phyloP scores from a whole-genome alignment of 1,140 invertebrate genomes.

The Aporrectodea caliginosa region DNA sequence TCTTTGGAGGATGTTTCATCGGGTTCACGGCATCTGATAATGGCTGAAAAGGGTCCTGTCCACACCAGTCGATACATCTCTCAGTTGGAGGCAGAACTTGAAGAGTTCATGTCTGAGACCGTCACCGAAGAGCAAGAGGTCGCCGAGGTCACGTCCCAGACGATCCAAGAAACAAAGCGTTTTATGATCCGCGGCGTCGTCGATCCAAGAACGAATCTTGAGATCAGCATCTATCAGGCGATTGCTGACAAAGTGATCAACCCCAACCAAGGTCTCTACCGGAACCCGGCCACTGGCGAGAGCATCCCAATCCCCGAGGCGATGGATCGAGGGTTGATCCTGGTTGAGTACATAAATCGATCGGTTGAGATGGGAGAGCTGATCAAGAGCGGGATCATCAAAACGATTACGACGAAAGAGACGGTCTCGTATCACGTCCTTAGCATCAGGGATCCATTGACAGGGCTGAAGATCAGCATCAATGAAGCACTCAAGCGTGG shows the following conservation, averaged over 20 bases:
- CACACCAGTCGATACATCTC: neutral
- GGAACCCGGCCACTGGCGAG: conserved; percentile 46
- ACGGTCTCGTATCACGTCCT: conserved; percentile 51
- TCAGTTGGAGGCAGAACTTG: conserved; percentile 1
- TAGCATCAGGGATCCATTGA: conserved; percentile 69
- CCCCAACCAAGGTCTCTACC: conserved; percentile 37
- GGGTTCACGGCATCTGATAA: neutral
- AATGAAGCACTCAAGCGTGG: conserved; percentile 29
- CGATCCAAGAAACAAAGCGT: conserved; percentile 38
- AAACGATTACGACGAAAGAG: conserved; percentile 24
- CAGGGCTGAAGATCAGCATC: conserved; percentile 62
- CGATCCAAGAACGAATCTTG: conserved; percentile 43
- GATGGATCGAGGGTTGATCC: conserved; percentile 57
- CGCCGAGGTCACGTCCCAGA: conserved; percentile 12
- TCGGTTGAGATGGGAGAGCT: conserved; percentile 37
- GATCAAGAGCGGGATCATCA: conserved; percentile 31
- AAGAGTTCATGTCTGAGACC: neutral
- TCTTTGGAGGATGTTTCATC: neutral
- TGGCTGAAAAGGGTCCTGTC: neutral
- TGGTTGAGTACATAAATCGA: conserved; percentile 46
- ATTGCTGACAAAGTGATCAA: conserved; percentile 48
- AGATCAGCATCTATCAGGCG: conserved; percentile 48
- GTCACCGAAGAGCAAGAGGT: neutral
- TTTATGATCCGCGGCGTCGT: conserved; percentile 47
- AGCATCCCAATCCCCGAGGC: conserved; percentile 59